Evolutionary conservation across 2,888 invertebrate species (phyloP).

Genomic region (Parnassius mnemosyne): DNA sequence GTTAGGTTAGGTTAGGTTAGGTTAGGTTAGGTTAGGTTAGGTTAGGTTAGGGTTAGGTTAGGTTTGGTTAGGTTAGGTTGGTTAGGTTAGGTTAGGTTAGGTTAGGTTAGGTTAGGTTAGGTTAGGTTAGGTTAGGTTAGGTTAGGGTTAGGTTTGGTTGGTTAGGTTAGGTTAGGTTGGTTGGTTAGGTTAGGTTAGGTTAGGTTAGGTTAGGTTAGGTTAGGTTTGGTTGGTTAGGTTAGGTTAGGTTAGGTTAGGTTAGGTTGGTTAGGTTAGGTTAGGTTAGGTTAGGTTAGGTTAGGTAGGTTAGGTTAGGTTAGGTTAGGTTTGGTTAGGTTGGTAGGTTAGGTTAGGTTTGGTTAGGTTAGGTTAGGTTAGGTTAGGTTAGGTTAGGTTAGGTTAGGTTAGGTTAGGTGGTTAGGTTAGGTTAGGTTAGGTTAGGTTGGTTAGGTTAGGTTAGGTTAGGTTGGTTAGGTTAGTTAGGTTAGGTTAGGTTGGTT

Average conservation of each 20-base stretch:
- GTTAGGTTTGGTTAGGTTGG: slow-evolving; percentile 31
- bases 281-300: slow-evolving; percentile 32
- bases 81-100: not conserved
- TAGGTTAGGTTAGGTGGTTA: slow-evolving; percentile 1
- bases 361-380: slow-evolving; percentile 34
- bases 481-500: slow-evolving; percentile 10
- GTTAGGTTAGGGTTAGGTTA: slow-evolving; percentile 27
- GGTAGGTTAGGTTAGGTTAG: slow-evolving; percentile 26
- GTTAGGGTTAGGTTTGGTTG: slow-evolving; percentile 28
- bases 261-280: slow-evolving; percentile 32
- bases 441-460: slow-evolving; percentile 10
- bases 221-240: slow-evolving; percentile 31
- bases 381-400: slow-evolving; percentile 15
- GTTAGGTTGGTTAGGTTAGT: slow-evolving; percentile 15
- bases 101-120: slow-evolving; percentile 30
- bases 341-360: slow-evolving; percentile 31
- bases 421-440: slow-evolving; percentile 4
- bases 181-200: slow-evolving; percentile 9
- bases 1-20: slow-evolving; percentile 6
- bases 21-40: slow-evolving; percentile 5
- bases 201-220: slow-evolving; percentile 32
- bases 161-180: slow-evolving; percentile 29
- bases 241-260: slow-evolving; percentile 31
- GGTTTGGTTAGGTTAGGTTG: slow-evolving; percentile 14
- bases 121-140: slow-evolving; percentile 29